A percentile compares a stretch with the other conserved stretches of the same genome.
phyloP scores from a whole-genome alignment of 2,113 vertebrate species.

The Malurus cyaneus region DNA sequence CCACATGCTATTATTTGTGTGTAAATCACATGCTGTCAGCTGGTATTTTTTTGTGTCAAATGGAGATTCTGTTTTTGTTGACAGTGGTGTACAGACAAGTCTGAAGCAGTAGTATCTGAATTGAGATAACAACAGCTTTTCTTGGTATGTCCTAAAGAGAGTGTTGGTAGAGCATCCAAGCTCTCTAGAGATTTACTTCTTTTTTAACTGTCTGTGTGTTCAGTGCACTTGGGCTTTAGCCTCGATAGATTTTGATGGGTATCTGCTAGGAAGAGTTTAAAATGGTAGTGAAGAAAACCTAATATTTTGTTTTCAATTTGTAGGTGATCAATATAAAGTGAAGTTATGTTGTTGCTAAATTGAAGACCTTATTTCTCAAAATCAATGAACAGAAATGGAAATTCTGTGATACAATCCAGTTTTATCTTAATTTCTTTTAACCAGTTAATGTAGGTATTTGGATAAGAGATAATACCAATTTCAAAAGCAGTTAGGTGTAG shows the following conservation, averaged over 20 bases:
- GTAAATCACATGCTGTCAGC: not conserved
- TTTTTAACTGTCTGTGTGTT: not conserved
- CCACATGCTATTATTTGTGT: not conserved
- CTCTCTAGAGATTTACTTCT: not conserved
- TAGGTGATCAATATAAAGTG: not conserved
- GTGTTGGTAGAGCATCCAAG: not conserved
- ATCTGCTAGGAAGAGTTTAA: not conserved
- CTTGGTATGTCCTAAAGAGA: not conserved
- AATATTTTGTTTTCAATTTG: not conserved
- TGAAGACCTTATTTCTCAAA: not conserved
- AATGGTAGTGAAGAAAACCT: not conserved
- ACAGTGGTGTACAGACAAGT: not conserved
- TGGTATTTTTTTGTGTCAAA: not conserved
- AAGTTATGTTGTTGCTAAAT: not conserved
- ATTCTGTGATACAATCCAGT: not conserved
- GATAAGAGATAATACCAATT: not conserved
- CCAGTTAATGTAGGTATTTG: not conserved
- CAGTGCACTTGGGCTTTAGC: not conserved
- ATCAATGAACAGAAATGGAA: not conserved
- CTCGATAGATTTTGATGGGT: rapidly evolving
- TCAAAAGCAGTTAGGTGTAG: not conserved
- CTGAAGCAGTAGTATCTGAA: not conserved
- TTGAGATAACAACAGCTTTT: not conserved
- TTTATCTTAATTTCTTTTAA: not conserved
- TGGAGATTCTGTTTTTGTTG: not conserved